A percentile compares a stretch with the other conserved stretches of the same genome.
phyloP scores from a whole-genome alignment of 2,888 invertebrate genomes.

The Platycheirus albimanus region DNA sequence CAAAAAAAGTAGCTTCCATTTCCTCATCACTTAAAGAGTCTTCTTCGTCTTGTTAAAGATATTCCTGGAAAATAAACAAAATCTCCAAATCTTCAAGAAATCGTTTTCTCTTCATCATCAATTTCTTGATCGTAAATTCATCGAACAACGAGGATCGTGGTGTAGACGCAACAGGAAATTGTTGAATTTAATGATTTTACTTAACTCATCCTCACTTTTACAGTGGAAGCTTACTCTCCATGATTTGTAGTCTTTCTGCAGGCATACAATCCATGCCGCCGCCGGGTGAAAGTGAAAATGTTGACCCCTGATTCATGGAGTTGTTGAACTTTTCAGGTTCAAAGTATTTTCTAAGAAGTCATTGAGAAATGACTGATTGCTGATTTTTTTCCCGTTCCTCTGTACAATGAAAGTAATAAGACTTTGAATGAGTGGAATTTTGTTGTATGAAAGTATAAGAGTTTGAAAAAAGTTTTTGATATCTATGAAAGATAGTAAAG shows the following conservation, averaged over 20 bases:
- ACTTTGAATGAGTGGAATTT: too few relatives aligned
- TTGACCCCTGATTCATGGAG: too few relatives aligned
- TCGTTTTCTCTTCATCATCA: constrained; percentile 54
- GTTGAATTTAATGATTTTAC: constrained; percentile 67
- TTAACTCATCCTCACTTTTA: constrained; percentile 47
- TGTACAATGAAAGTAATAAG: too few relatives aligned
- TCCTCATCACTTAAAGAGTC: neutral
- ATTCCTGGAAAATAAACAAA: neutral
- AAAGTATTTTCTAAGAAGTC: neutral
- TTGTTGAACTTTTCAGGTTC: too few relatives aligned
- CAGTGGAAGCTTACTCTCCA: neutral
- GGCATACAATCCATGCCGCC: neutral
- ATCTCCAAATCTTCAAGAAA: constrained; percentile 15
- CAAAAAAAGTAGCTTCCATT: neutral
- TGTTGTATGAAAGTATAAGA: too few relatives aligned
- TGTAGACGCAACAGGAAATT: constrained; percentile 66
- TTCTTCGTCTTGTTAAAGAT: neutral
- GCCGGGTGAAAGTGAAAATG: too few relatives aligned
- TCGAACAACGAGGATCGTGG: constrained; percentile 40
- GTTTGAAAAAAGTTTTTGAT: too few relatives aligned
- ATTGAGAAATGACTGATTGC: too few relatives aligned
- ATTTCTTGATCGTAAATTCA: constrained; percentile 56
- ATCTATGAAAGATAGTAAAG: too few relatives aligned
- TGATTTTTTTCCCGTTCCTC: too few relatives aligned
- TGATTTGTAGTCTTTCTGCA: constrained; percentile 23